Conservation (phyloP, 1,140 invertebrate genomes). For the Orius laevigatus region DNA sequence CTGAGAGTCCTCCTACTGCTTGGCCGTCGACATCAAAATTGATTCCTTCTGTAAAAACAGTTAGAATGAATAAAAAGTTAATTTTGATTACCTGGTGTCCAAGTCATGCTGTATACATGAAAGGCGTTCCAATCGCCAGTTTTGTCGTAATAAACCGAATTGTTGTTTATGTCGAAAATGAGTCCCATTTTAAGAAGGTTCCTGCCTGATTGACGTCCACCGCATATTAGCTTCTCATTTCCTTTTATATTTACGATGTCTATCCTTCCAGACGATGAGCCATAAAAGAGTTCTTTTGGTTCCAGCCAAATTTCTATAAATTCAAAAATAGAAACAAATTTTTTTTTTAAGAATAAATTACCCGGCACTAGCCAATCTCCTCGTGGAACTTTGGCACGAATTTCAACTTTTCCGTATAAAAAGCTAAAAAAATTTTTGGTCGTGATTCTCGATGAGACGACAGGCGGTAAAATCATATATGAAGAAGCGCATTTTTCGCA, state of each 20-base stretch:
- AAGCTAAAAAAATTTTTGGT: constrained; percentile 48
- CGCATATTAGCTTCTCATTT: too few relatives aligned
- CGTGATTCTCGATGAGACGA: constrained; percentile 47
- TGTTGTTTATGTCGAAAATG: too few relatives aligned
- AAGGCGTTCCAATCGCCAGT: not conserved
- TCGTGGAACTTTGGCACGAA: constrained; percentile 52
- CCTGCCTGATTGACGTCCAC: too few relatives aligned
- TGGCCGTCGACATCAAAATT: too few relatives aligned
- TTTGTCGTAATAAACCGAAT: not conserved
- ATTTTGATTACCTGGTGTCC: too few relatives aligned
- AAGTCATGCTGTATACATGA: too few relatives aligned
- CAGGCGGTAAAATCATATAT: constrained; percentile 42
- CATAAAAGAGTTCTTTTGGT: constrained; percentile 4
- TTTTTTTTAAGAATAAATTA: too few relatives aligned
- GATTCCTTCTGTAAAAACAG: too few relatives aligned
- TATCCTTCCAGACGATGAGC: too few relatives aligned
- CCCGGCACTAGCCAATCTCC: constrained; percentile 63
- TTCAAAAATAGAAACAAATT: not conserved
- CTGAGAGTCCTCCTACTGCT: not conserved
- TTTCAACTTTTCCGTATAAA: constrained; percentile 56
- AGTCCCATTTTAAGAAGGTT: too few relatives aligned
- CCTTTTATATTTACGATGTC: too few relatives aligned
- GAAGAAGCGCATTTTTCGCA: constrained; percentile 32
- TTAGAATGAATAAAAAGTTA: too few relatives aligned
- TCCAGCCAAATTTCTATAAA: constrained; percentile 8